Percentiles rank a stretch among this genome's conserved stretches.
phyloP scores from a whole-genome alignment of 2,888 invertebrate genomes.

The Herminia tarsipennalis region DNA sequence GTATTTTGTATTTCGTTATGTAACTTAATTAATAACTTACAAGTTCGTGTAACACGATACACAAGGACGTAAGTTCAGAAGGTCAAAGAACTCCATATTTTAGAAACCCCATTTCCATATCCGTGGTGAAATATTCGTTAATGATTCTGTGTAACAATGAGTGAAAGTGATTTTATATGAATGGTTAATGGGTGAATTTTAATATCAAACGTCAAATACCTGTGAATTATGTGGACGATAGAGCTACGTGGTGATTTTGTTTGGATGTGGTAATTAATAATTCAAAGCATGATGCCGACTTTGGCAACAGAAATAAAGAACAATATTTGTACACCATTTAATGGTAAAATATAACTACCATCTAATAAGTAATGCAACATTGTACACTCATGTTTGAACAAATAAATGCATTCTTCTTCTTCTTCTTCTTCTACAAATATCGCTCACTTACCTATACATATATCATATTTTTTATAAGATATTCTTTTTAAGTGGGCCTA shows the following conservation, averaged over 20 bases:
- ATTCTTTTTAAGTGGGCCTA: no score
- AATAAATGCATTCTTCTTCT: no score
- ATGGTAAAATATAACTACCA: no score
- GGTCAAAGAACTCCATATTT: constrained; percentile 19
- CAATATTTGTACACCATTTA: no score
- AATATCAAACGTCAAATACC: constrained; percentile 29
- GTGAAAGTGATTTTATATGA: constrained; percentile 50
- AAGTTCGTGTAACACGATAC: neutral
- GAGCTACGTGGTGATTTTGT: neutral
- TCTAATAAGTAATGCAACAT: no score
- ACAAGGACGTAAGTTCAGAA: neutral
- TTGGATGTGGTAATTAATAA: neutral
- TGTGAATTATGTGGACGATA: neutral
- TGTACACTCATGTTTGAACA: no score
- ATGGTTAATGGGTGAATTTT: constrained; percentile 36
- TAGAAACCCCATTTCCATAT: constrained; percentile 44
- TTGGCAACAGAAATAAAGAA: no score
- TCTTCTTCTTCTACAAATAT: no score
- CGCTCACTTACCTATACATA: no score
- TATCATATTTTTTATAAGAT: no score
- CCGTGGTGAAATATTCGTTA: constrained; percentile 4
- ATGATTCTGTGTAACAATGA: constrained; percentile 28
- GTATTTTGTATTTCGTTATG: no score
- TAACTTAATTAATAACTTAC: constrained; percentile 5
- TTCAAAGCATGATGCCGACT: no score